Evolutionary conservation across 2,888 invertebrate genomes (phyloP).

Genomic region (Stictocephala bisonia): DNA sequence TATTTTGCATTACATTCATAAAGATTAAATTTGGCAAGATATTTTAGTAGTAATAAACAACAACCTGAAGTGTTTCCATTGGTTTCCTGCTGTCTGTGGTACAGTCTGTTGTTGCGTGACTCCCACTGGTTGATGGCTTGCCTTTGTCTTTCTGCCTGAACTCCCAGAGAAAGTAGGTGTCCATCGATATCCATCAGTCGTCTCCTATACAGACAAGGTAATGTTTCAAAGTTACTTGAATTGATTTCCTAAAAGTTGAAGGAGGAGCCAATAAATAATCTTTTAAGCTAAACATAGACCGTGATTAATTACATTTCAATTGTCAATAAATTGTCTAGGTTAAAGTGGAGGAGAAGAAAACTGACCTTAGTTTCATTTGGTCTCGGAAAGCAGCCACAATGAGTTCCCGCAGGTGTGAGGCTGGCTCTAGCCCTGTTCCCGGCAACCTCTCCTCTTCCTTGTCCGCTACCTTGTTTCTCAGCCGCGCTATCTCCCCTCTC

Average conservation of each 20-base stretch:
- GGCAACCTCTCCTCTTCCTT: constrained; percentile 63
- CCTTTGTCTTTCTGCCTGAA: constrained; percentile 90
- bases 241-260: too few species aligned
- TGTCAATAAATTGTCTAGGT: not conserved
- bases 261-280: too few species aligned
- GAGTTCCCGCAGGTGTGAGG: constrained; percentile 76
- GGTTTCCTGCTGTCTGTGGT: constrained; percentile 64
- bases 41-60: too few species aligned
- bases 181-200: constrained; percentile 93
- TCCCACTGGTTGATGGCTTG: constrained; percentile 92
- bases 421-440: constrained; percentile 33
- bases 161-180: constrained; percentile 84
- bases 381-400: constrained; percentile 91
- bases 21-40: not conserved
- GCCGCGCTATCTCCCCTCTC: constrained; percentile 83
- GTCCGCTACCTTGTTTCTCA: constrained; percentile 84
- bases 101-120: constrained; percentile 81
- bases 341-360: not conserved
- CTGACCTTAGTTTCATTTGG: constrained; percentile 85
- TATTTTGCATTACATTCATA: too few species aligned
- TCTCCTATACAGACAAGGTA: constrained; percentile 65
- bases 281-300: not conserved
- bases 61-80: constrained; percentile 5
- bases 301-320: not conserved
- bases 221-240: constrained; percentile 7